Conservation (phyloP, 1,140 invertebrate species). For the Phocides pigmalion region DNA sequence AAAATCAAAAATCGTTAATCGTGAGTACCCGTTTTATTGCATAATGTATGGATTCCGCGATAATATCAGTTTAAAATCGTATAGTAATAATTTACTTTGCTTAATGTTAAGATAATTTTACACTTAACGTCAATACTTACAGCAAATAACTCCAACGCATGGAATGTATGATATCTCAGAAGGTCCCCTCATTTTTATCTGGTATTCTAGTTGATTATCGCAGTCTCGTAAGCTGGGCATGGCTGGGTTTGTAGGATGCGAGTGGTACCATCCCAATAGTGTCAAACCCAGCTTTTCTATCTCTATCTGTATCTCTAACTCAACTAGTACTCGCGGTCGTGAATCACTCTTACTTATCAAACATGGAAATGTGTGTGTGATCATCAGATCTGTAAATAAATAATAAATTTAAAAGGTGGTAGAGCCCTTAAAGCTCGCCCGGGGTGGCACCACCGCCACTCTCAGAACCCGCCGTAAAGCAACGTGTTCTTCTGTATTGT, state of each 20-base stretch:
- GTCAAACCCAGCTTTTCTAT: slow-evolving; percentile 92
- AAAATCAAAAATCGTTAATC: too few species aligned
- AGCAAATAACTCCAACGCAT: slow-evolving; percentile 96
- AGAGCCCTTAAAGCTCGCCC: too few species aligned
- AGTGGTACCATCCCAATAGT: slow-evolving; percentile 98
- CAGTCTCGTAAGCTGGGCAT: slow-evolving; percentile 95
- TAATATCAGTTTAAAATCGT: too few species aligned
- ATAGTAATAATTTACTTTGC: too few species aligned
- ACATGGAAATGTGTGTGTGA: slow-evolving; percentile 95
- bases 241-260: slow-evolving; percentile 94
- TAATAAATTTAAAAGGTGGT: too few species aligned
- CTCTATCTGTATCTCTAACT: slow-evolving; percentile 91
- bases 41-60: too few species aligned
- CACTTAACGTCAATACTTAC: slow-evolving; percentile 80
- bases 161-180: slow-evolving; percentile 95
- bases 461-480: too few species aligned
- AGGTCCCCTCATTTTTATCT: slow-evolving; percentile 96
- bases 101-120: too few species aligned
- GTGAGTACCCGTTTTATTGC: too few species aligned
- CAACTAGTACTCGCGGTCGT: slow-evolving; percentile 88
- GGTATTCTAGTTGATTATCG: slow-evolving; percentile 96
- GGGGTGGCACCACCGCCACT: too few species aligned
- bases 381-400: slow-evolving; percentile 88
- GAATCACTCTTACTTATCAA: slow-evolving; percentile 91
- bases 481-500: too few species aligned